phyloP scores from a whole-genome alignment of 1,140 invertebrate species.

The Harpegnathos saltator region DNA sequence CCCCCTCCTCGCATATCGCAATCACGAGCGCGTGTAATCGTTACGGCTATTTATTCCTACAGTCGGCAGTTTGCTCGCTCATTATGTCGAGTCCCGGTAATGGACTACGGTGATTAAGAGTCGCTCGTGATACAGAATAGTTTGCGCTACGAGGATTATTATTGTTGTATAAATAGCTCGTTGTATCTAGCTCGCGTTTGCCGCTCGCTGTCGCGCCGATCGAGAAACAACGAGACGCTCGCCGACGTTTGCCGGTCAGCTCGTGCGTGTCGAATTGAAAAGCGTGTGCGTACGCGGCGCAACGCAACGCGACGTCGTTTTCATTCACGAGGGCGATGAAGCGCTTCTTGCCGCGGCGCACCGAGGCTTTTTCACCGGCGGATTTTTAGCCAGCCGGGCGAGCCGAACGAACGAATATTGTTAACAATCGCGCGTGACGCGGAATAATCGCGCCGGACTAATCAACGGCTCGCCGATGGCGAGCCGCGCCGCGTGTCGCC shows the following conservation, averaged over 20 bases:
- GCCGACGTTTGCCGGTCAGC: constrained; percentile 7
- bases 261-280: constrained; percentile 24
- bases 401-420: too few relatives aligned
- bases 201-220: background rate
- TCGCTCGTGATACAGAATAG: constrained; percentile 33
- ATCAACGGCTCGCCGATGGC: too few relatives aligned
- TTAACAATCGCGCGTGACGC: too few relatives aligned
- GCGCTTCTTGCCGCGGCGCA: too few relatives aligned
- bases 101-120: constrained; percentile 45
- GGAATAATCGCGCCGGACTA: too few relatives aligned
- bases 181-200: constrained; percentile 33
- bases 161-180: constrained; percentile 18
- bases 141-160: constrained; percentile 29
- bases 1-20: constrained; percentile 4
- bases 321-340: background rate
- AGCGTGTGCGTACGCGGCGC: background rate
- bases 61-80: constrained; percentile 45
- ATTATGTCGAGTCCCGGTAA: constrained; percentile 42
- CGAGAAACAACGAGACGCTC: constrained; percentile 22
- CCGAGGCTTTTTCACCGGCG: too few relatives aligned
- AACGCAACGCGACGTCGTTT: too few relatives aligned
- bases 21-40: constrained; percentile 32
- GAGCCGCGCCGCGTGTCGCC: background rate
- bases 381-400: too few relatives aligned
- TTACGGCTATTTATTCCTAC: constrained; percentile 51